A percentile compares a stretch with the other conserved stretches of the same genome.
Evolutionary conservation across 2,888 invertebrate genomes (phyloP).

Genomic region (Leptarthrus brevirostris): DNA sequence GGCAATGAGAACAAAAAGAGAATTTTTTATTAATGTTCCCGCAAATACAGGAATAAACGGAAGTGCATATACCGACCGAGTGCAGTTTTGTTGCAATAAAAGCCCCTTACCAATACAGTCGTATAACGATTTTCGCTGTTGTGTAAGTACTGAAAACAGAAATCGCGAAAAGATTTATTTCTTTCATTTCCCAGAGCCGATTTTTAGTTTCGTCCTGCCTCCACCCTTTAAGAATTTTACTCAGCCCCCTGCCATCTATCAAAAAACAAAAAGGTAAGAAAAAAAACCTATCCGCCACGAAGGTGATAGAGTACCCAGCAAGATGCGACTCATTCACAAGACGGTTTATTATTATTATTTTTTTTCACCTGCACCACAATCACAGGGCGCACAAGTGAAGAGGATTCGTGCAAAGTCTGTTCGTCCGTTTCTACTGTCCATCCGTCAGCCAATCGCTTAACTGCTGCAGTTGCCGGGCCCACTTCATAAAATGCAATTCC

Average conservation of each 20-base stretch:
- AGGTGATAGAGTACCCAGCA: slow-evolving; percentile 36
- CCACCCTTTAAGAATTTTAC: slow-evolving; percentile 13
- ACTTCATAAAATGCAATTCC: slow-evolving; percentile 52
- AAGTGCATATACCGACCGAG: slow-evolving; percentile 41
- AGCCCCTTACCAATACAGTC: not conserved
- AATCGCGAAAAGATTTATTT: slow-evolving; percentile 55
- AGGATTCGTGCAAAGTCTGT: not conserved
- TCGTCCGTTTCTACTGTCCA: slow-evolving; percentile 28
- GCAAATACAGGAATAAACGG: slow-evolving; percentile 47
- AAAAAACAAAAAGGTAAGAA: slow-evolving; percentile 37
- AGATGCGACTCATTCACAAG: slow-evolving; percentile 37
- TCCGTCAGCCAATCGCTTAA: slow-evolving; percentile 50
- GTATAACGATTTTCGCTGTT: not conserved
- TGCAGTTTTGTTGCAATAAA: slow-evolving; percentile 44
- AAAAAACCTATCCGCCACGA: slow-evolving; percentile 14
- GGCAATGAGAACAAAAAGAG: slow-evolving; percentile 44
- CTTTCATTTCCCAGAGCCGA: slow-evolving; percentile 55
- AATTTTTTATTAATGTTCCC: slow-evolving; percentile 47
- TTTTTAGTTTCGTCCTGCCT: slow-evolving; percentile 35
- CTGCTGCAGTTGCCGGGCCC: slow-evolving; percentile 33
- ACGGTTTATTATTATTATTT: too few relatives aligned
- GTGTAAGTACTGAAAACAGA: slow-evolving; percentile 48
- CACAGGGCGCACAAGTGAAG: not conserved
- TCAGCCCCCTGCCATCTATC: slow-evolving; percentile 33
- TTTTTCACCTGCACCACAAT: slow-evolving; percentile 28